phyloP scores from a whole-genome alignment of 2,113 vertebrate genomes.

The Rhegmatorhina hoffmannsi region DNA sequence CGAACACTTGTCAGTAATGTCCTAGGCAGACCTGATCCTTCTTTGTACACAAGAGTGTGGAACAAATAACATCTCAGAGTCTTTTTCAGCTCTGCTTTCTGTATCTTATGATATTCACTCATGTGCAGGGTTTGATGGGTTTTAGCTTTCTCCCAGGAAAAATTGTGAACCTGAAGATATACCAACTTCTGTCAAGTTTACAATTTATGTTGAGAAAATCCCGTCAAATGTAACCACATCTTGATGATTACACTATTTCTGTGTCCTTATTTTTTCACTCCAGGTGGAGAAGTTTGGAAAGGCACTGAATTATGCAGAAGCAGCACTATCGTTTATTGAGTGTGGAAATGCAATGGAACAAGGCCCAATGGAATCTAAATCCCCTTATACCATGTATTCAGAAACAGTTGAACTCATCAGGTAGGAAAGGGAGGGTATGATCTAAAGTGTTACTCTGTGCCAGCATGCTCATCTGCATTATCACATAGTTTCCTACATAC shows the following conservation, averaged over 20 bases:
- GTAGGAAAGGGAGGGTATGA: constrained; percentile 67
- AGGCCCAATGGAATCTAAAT: constrained; percentile 95
- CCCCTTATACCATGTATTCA: constrained; percentile 96
- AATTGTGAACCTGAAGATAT: background rate
- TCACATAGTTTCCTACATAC: background rate
- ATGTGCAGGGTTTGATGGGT: background rate
- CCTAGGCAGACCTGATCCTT: background rate
- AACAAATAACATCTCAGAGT: background rate
- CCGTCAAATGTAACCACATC: background rate
- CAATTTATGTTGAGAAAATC: background rate
- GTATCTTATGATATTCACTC: background rate
- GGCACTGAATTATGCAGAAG: constrained; percentile 95
- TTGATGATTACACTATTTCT: constrained; percentile 26
- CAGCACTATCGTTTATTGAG: constrained; percentile 95
- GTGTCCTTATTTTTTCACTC: constrained; percentile 46
- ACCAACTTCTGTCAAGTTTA: background rate
- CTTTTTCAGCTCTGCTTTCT: background rate
- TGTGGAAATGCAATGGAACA: constrained; percentile 99
- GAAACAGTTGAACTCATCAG: constrained; percentile 98
- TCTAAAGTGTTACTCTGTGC: background rate
- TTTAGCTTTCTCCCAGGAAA: background rate
- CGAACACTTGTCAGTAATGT: background rate
- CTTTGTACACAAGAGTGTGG: background rate
- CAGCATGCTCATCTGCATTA: background rate
- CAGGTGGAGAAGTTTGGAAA: constrained; percentile 98